Evolutionary conservation across 2,113 vertebrate species (phyloP).

Genomic region (Ginglymostoma cirratum): DNA sequence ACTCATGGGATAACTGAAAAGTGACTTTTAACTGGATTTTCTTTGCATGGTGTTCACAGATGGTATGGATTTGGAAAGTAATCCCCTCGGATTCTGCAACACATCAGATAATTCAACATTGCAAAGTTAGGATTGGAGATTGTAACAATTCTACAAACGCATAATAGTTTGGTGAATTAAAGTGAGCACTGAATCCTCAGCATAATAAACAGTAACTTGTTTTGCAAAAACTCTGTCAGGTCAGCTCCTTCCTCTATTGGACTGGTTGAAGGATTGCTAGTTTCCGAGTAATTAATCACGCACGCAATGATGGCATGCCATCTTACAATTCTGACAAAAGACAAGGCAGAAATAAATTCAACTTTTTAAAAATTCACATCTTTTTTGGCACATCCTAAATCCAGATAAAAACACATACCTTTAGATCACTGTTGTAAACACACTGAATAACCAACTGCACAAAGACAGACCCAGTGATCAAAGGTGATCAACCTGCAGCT

Average conservation of each 20-base stretch:
- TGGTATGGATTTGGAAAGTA: slow-evolving; percentile 62
- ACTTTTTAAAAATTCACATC: not conserved
- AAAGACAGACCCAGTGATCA: not conserved
- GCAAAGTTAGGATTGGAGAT: not conserved
- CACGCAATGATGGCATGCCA: not conserved
- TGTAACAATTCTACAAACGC: not conserved
- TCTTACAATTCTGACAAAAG: not conserved
- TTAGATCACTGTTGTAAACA: not conserved
- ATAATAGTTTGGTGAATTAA: not conserved
- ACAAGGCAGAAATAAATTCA: not conserved
- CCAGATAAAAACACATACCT: not conserved
- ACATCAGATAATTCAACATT: slow-evolving; percentile 23
- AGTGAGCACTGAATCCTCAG: not conserved
- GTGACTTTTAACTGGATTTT: slow-evolving; percentile 57
- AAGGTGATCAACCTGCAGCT: not conserved
- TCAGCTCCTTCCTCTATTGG: not conserved
- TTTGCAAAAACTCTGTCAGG: not conserved
- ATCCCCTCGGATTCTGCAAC: slow-evolving; percentile 58
- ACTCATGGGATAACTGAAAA: slow-evolving; percentile 65
- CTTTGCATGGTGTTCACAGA: slow-evolving; percentile 50
- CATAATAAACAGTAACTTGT: not conserved
- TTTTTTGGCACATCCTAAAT: not conserved
- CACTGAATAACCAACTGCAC: not conserved
- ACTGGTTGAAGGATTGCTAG: not conserved
- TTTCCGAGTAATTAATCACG: not conserved